These are phyloP conservation scores for Pimephales promelas DNA, from an alignment of 2,113 vertebrate species.

Conservation along the genomic window DNA sequence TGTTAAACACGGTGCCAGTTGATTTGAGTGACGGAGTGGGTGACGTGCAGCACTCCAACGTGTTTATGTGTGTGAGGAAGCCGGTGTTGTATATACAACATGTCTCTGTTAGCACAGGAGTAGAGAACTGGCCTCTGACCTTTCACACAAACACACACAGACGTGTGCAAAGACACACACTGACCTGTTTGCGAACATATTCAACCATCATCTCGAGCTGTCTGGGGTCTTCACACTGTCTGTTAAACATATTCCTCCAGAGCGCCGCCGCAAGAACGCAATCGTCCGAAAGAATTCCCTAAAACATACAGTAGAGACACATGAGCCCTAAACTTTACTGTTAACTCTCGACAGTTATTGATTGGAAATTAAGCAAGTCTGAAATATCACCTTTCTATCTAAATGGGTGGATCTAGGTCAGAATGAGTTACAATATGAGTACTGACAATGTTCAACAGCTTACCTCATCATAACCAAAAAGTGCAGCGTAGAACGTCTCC, in stretches of 20 bases:
- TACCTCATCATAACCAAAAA: conserved; percentile 99
- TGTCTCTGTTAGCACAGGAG: conserved; percentile 19
- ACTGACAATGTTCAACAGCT: conserved; percentile 18
- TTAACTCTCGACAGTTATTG: not conserved
- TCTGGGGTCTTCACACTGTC: conserved; percentile 87
- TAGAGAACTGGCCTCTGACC: not conserved
- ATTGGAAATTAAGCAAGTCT: not conserved
- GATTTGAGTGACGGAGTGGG: conserved; percentile 22
- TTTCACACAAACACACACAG: conserved; percentile 41
- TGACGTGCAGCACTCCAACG: not conserved
- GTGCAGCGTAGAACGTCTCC: conserved; percentile 91
- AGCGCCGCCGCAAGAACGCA: conserved; percentile 88
- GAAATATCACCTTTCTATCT: not conserved
- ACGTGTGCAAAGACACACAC: not conserved
- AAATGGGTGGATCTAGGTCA: not conserved
- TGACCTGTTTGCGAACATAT: conserved; percentile 97
- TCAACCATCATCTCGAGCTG: conserved; percentile 93
- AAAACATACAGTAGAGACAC: conserved; percentile 25
- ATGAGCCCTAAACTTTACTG: not conserved
- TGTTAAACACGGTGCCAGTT: conserved; percentile 18
- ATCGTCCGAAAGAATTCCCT: conserved; percentile 95
- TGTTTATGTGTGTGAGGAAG: not conserved
- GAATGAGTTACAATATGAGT: not conserved
- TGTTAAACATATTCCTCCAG: conserved; percentile 93
- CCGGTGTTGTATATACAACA: not conserved